phyloP scores from a whole-genome alignment of 2,888 invertebrate species.

The Caenorhabditis sulstoni region DNA sequence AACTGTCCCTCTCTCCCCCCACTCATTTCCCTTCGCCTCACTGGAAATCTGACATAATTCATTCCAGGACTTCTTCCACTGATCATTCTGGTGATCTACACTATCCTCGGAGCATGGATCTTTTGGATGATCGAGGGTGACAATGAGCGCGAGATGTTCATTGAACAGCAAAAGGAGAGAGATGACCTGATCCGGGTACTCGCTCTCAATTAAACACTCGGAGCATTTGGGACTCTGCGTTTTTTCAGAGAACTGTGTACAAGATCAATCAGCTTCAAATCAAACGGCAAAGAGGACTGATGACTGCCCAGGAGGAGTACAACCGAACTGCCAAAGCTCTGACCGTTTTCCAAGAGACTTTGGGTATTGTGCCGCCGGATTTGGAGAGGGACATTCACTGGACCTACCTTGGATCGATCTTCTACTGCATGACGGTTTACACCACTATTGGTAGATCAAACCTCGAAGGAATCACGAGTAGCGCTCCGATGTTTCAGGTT shows the following conservation, averaged over 20 bases:
- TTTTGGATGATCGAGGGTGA: slow-evolving; percentile 76
- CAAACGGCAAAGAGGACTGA: slow-evolving; percentile 48
- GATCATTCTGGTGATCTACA: slow-evolving; percentile 70
- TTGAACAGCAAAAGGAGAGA: slow-evolving; percentile 69
- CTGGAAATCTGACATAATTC: no score
- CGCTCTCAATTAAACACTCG: no score
- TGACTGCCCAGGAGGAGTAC: slow-evolving; percentile 74
- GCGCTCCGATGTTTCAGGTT: slow-evolving; percentile 66
- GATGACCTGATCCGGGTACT: slow-evolving; percentile 75
- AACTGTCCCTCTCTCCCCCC: slow-evolving; percentile 27
- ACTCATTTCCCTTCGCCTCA: no score
- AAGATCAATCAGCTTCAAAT: slow-evolving; percentile 73
- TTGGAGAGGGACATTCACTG: slow-evolving; percentile 69
- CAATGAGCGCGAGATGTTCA: slow-evolving; percentile 72
- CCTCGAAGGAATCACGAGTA: no score
- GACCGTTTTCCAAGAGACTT: slow-evolving; percentile 69
- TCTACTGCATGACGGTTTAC: slow-evolving; percentile 79
- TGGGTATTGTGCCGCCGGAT: slow-evolving; percentile 71
- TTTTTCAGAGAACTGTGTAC: slow-evolving; percentile 75
- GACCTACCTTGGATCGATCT: slow-evolving; percentile 75
- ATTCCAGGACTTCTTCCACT: slow-evolving; percentile 67
- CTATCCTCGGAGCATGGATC: slow-evolving; percentile 73
- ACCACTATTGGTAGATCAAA: slow-evolving; percentile 83
- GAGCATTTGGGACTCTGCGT: no score
- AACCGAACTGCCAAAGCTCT: slow-evolving; percentile 76